phyloP scores from a whole-genome alignment of 92 coral and sea anemone genomes.

The Siderastrea siderea region DNA sequence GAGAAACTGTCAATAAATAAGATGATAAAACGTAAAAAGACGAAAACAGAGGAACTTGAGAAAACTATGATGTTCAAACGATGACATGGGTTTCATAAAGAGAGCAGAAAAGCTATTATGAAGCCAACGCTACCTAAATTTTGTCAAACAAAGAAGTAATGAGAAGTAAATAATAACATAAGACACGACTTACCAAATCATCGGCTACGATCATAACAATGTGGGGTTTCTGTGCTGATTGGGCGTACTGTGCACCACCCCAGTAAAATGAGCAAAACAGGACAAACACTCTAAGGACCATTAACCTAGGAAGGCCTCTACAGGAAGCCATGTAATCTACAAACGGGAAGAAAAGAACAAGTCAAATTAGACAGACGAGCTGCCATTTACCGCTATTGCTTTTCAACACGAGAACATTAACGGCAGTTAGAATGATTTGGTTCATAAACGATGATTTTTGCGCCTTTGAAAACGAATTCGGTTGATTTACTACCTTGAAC shows the following conservation, averaged over 20 bases:
- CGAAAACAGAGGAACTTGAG: not conserved
- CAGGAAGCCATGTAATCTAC: conserved; percentile 35
- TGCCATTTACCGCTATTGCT: not conserved
- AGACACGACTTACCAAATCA: conserved; percentile 81
- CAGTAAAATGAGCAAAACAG: conserved; percentile 20
- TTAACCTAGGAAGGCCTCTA: not conserved
- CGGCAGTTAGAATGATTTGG: not conserved
- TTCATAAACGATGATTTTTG: conserved; percentile 9
- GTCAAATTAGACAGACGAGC: not conserved
- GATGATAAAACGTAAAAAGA: not conserved
- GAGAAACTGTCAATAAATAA: not conserved
- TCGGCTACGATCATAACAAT: conserved; percentile 96
- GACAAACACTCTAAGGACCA: conserved; percentile 38
- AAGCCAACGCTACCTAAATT: not conserved
- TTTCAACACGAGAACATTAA: not conserved
- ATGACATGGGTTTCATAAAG: too few species aligned
- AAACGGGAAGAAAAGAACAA: not conserved
- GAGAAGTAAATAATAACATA: not conserved
- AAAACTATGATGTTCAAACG: not conserved
- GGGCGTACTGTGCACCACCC: conserved; percentile 19
- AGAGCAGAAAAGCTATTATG: too few species aligned
- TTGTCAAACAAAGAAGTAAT: not conserved
- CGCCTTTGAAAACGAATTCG: not conserved
- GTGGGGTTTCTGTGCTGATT: conserved; percentile 74
- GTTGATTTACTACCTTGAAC: conserved; percentile 21